Evolutionary conservation across 2,797 vertebrate genomes (phyloP).

Genomic region (Anguilla megastoma): DNA sequence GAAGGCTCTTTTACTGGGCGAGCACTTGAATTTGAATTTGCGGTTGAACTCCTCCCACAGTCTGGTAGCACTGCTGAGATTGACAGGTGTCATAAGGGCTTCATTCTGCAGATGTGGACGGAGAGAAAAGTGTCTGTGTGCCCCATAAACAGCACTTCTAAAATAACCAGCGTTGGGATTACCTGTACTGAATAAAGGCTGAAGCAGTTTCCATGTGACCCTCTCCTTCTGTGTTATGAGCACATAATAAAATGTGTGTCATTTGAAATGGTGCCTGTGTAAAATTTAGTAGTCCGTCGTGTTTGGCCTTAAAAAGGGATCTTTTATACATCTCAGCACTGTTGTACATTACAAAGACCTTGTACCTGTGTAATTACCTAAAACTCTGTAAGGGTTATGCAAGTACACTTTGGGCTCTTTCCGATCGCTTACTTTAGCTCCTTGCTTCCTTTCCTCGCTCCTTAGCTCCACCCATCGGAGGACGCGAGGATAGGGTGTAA

Average conservation of each 20-base stretch:
- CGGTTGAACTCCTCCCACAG: not conserved
- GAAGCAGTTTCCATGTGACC: not conserved
- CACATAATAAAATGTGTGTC: not conserved
- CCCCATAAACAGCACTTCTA: not conserved
- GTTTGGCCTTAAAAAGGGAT: slow-evolving; percentile 10
- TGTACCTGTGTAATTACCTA: not conserved
- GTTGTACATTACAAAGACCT: not conserved
- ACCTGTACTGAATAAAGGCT: not conserved
- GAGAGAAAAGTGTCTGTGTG: not conserved
- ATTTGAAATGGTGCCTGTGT: slow-evolving; percentile 4
- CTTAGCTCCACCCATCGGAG: no score
- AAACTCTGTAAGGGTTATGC: not conserved
- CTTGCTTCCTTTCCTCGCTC: no score
- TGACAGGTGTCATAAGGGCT: not conserved
- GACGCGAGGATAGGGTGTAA: no score
- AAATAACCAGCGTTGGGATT: not conserved
- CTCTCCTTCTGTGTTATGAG: not conserved
- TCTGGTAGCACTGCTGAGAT: not conserved
- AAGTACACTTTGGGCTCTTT: not conserved
- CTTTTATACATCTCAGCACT: not conserved
- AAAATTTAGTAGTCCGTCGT: not conserved
- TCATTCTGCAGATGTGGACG: not conserved
- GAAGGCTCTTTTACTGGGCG: not conserved
- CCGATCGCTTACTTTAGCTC: no score
- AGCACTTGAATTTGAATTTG: not conserved